Evolutionary conservation across 2,888 invertebrate genomes (phyloP).

Genomic region (Polydrusus cervinus): DNA sequence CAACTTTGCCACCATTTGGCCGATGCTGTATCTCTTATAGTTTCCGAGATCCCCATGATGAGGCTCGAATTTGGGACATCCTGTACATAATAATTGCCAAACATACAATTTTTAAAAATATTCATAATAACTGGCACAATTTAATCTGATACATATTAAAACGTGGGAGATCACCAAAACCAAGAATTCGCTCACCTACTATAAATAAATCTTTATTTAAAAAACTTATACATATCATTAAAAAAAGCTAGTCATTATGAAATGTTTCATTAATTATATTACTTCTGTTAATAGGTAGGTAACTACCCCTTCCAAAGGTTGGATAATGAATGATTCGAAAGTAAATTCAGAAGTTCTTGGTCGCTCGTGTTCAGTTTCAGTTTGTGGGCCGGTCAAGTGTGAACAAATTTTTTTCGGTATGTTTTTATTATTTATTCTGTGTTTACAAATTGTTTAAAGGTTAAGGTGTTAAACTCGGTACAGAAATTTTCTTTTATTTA

Average conservation of each 20-base stretch:
- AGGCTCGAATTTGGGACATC: no score
- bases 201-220: neutral
- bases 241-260: conserved; percentile 7
- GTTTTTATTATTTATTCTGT: neutral
- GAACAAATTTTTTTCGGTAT: conserved; percentile 17
- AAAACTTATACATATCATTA: neutral
- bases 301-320: conserved; percentile 36
- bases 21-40: no score
- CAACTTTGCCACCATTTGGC: no score
- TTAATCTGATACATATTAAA: no score
- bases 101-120: no score
- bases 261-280: conserved; percentile 13
- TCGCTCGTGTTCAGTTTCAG: conserved; percentile 25
- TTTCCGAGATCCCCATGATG: no score
- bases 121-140: no score
- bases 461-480: no score
- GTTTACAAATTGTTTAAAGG: conserved; percentile 5
- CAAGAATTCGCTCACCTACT: no score
- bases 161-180: no score
- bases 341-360: conserved; percentile 42
- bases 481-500: no score
- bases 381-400: conserved; percentile 15
- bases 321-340: conserved; percentile 29
- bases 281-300: conserved; percentile 19
- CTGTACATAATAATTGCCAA: no score